Evolutionary conservation across 2,113 vertebrate genomes (phyloP), one percentile per base, ranked within the genome.

Genomic region (Eurypyga helias): DNA sequence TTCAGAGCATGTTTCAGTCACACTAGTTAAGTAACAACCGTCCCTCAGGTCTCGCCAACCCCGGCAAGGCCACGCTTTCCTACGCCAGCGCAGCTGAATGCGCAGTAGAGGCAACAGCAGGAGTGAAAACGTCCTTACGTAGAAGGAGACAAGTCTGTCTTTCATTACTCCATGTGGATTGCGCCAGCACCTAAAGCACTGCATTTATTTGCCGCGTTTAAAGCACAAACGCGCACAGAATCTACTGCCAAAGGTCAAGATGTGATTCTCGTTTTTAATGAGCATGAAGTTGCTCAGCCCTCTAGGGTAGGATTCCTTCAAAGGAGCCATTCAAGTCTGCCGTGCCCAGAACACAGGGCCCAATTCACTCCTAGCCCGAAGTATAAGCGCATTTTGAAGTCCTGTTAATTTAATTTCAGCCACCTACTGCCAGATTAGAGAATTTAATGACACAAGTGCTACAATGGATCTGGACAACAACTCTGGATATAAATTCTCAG

Each of bases 181-280:
- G 41, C 34, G 70, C 25, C 49, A 72, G 62, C 66, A 90, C 77
- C 60, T 54, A 36, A 61, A 85, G 52, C 25, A 21, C 26, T 33
- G 57, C 49, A 52, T 62, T 92, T 73, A 66, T 82, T 91, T 79
- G 26, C 66, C 4, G 31, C 13, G 0, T 86, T 83, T 66, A 76
- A 83, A 48, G 72, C 33, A 61, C 66, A 58, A 83, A 79, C 0
- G 8, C 24, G 1, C 26, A 41, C 15, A 72, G 80, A 77, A 84
- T 96, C 64, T 49, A 38, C 14, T 69, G 80, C 81, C 89, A 87
- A 87, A 91, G 81, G 91, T 89, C 83, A 92, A 48, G 65, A 83
- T 93, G 71, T 83, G 87, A 88, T 64, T 90, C 90, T 77, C 48
- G 31, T 24, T 92, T 78, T 80, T 92, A 96, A 97, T 75, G 55